A percentile compares a stretch with the other conserved stretches of the same genome.
phyloP scores from a whole-genome alignment of 2,888 invertebrate genomes.

The Zeuzera pyrina region DNA sequence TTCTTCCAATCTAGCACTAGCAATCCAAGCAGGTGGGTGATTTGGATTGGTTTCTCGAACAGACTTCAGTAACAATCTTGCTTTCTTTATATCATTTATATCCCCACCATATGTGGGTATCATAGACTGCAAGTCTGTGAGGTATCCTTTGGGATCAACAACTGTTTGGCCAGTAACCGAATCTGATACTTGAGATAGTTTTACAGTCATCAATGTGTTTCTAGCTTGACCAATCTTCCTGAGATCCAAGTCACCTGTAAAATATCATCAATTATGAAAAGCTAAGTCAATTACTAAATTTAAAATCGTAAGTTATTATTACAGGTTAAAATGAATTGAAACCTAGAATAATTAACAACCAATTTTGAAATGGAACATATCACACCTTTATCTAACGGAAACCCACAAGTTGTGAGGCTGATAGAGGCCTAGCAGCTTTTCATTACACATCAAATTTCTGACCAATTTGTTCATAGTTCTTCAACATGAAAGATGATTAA shows the following conservation, averaged over 20 bases:
- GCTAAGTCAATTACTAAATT: not conserved
- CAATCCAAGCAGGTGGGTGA: conserved; percentile 99
- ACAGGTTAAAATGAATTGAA: too few species aligned
- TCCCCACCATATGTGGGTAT: conserved; percentile 98
- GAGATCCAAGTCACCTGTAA: conserved; percentile 89
- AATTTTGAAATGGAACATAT: too few species aligned
- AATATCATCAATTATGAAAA: not conserved
- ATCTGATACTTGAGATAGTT: conserved; percentile 97
- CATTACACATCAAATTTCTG: too few species aligned
- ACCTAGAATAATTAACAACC: too few species aligned
- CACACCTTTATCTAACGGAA: too few species aligned
- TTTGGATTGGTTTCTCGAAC: conserved; percentile 98
- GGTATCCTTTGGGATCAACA: conserved; percentile 99
- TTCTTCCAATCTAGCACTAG: conserved; percentile 97
- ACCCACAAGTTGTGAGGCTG: too few species aligned
- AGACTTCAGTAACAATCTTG: conserved; percentile 93
- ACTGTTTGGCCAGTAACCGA: conserved; percentile 99
- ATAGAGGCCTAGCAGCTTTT: too few species aligned
- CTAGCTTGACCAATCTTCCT: conserved; percentile 99
- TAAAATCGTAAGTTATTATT: not conserved
- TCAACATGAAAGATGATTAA: too few species aligned
- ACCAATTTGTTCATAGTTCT: too few species aligned
- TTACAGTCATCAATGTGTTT: conserved; percentile 99
- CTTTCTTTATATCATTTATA: conserved; percentile 98
- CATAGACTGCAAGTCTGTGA: conserved; percentile 99